Evolutionary conservation across 1,140 invertebrate genomes (phyloP).

Genomic region (Drosophila bocki): DNA sequence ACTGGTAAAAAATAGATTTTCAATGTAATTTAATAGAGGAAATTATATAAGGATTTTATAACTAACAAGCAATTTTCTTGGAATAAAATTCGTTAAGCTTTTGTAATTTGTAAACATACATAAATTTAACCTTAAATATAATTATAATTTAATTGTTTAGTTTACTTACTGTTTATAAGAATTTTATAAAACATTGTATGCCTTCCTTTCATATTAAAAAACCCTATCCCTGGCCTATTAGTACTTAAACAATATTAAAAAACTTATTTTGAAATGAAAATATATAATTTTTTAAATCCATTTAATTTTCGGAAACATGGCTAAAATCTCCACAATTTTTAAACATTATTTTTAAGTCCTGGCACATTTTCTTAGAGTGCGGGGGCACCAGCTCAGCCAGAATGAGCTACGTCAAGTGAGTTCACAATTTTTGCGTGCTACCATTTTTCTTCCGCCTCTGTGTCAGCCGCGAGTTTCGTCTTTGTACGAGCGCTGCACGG

Average conservation of each 20-base stretch:
- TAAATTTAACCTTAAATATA: no score
- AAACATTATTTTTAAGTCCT: neutral
- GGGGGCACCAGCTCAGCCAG: constrained; percentile 56
- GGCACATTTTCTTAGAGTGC: neutral
- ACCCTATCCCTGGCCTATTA: neutral
- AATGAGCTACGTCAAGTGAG: constrained; percentile 82
- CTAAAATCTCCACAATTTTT: neutral
- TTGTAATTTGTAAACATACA: no score
- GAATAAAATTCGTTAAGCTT: no score
- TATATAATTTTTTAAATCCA: neutral
- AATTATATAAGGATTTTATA: neutral
- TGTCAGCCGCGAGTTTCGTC: constrained; percentile 37
- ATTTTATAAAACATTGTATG: no score
- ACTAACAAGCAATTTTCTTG: neutral
- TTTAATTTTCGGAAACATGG: neutral
- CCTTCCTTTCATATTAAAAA: no score
- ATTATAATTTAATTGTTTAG: no score
- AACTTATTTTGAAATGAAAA: neutral
- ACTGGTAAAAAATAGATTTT: neutral
- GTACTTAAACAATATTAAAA: neutral
- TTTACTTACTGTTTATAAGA: no score
- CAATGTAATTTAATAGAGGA: neutral
- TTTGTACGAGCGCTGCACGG: constrained; percentile 40
- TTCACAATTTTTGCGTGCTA: constrained; percentile 82
- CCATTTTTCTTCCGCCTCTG: constrained; percentile 73